Evolutionary conservation across 2,888 invertebrate genomes (phyloP), one percentile per base, ranked within the genome.

Genomic region (Acanthosepion pharaonis): DNA sequence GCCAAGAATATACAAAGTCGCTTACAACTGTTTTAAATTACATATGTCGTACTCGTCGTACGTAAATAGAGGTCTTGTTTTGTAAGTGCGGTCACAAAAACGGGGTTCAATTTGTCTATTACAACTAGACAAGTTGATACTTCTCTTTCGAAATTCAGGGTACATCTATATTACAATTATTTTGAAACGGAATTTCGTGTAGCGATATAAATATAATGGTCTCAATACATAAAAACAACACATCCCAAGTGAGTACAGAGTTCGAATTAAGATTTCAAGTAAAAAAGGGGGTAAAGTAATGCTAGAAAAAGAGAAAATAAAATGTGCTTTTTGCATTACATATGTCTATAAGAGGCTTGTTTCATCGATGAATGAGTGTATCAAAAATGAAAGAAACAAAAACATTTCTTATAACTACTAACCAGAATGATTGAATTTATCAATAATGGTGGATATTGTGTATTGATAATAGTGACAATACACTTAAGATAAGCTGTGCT

Each of bases 391-490:
- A 33, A n/a, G n/a, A 78, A 78, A 78, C 2, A 78, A 78, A 11
- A 78, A 78, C 59, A 59, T 23, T 59, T 59, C 23, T 59, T 59
- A 59, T 25, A 92, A 49, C 20, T 93, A 93, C 93, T 93, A 93
- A 93, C 93, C 93, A 93, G 93, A 48, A 42, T 93, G 51, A 49
- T 93, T n/a, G 93, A n/a, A 53, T 53, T 49, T 93, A n/a, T n/a
- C 51, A n/a, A 93, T 25, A 53, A 93, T 93, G 28, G n/a, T 49
- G 93, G 93, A n/a, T 53, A 53, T 53, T 49, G 33, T 93, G 93
- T 93, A 49, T 93, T 93, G 93, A 23, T 51, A 93, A 93, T 93
- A 93, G 28, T 93, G 93, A n/a, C 93, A 51, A 93, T 93, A 49
- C 93, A 53, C 93, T 93, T 93, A n/a, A 93, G 49, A 78, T 33